A percentile compares a stretch with the other conserved stretches of the same genome.
Evolutionary conservation across 2,113 vertebrate species (phyloP).

Genomic region (Calidris pygmaea): DNA sequence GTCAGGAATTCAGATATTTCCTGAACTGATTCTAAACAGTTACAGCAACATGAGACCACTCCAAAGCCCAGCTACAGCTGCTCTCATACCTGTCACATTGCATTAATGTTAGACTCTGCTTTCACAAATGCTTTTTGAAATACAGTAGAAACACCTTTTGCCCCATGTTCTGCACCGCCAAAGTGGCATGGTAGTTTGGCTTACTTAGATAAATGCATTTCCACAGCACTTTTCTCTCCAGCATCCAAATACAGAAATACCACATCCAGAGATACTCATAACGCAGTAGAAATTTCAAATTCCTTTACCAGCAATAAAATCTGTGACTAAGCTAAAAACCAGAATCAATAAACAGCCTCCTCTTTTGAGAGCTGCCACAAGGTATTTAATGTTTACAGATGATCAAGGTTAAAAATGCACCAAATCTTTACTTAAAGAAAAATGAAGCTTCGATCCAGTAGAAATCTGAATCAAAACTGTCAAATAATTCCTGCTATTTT

Average conservation of each 20-base stretch:
- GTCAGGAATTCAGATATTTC: neutral
- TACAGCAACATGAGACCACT: neutral
- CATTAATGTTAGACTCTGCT: neutral
- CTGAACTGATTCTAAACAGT: neutral
- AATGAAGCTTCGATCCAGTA: neutral
- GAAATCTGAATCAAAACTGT: neutral
- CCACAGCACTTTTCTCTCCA: neutral
- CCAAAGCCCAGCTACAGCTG: neutral
- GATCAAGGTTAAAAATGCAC: slow-evolving; percentile 16
- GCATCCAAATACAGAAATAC: neutral
- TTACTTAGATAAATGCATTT: neutral
- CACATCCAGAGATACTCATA: neutral
- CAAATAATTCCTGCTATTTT: neutral
- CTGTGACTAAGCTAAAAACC: slow-evolving; percentile 26
- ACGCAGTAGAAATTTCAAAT: neutral
- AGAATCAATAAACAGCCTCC: slow-evolving; percentile 29
- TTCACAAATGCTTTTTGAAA: neutral
- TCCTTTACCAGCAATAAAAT: slow-evolving; percentile 20
- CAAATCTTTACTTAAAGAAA: neutral
- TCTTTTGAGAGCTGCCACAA: slow-evolving; percentile 25
- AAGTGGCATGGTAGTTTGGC: neutral
- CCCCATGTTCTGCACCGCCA: neutral
- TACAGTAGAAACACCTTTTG: neutral
- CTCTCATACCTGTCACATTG: neutral
- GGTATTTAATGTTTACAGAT: neutral